These are phyloP conservation scores for Epinotia brunnichana DNA, from an alignment of 2,888 invertebrate genomes.

Conservation along the genomic window DNA sequence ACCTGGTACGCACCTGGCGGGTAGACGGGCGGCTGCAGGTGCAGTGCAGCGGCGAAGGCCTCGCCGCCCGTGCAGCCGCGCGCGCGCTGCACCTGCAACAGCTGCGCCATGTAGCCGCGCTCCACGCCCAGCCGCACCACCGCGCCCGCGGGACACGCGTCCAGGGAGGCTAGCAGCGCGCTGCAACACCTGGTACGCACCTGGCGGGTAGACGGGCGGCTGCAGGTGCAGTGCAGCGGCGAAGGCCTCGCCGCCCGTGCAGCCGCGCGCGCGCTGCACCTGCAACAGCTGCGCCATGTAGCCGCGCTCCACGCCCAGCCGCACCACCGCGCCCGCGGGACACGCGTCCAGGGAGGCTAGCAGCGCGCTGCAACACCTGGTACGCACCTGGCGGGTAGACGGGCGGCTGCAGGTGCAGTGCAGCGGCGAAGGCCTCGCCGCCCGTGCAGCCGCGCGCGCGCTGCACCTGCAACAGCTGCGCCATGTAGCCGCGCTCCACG, in stretches of 20 bases:
- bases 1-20: too few species aligned
- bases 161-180: slow-evolving; percentile 89
- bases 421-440: slow-evolving; percentile 92
- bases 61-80: slow-evolving; percentile 94
- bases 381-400: slow-evolving; percentile 54
- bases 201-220: slow-evolving; percentile 73
- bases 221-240: slow-evolving; percentile 89
- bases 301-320: slow-evolving; percentile 93
- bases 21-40: slow-evolving; percentile 84
- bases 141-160: slow-evolving; percentile 89
- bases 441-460: slow-evolving; percentile 94
- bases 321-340: slow-evolving; percentile 90
- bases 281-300: slow-evolving; percentile 96
- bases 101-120: slow-evolving; percentile 95
- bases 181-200: too few species aligned
- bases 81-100: slow-evolving; percentile 94
- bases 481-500: slow-evolving; percentile 95
- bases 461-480: slow-evolving; percentile 95
- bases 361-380: slow-evolving; percentile 85
- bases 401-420: slow-evolving; percentile 87
- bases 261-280: slow-evolving; percentile 94
- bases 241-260: slow-evolving; percentile 93
- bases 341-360: slow-evolving; percentile 90
- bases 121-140: slow-evolving; percentile 94
- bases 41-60: slow-evolving; percentile 91